Percentiles rank a stretch among this genome's conserved stretches.
Evolutionary conservation across 2,113 vertebrate genomes (phyloP).

Genomic region (Dermatemys mawii): DNA sequence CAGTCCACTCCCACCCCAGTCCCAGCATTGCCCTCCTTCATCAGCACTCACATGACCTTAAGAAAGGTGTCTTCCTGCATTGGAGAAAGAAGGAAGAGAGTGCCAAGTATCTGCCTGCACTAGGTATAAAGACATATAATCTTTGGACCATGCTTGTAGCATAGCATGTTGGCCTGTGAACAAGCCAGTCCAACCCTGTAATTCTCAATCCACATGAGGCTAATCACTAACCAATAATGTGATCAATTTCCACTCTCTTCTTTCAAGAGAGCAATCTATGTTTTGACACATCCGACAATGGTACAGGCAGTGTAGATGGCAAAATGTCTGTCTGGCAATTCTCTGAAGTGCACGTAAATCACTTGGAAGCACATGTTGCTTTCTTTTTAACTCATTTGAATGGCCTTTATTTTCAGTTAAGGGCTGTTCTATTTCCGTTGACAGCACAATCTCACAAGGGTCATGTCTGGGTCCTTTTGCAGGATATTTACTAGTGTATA

Average conservation of each 20-base stretch:
- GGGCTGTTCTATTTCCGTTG: background rate
- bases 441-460: background rate
- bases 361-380: background rate
- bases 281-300: background rate
- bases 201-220: background rate
- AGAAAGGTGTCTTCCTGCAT: background rate
- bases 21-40: fast-evolving
- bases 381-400: background rate
- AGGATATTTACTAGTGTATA: background rate
- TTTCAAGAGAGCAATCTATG: fast-evolving
- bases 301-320: background rate
- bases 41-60: background rate
- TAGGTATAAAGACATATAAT: background rate
- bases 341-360: background rate
- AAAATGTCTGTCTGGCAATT: background rate
- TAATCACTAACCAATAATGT: background rate
- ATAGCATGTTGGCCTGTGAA: background rate
- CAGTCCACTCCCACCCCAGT: background rate
- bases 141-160: background rate
- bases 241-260: background rate
- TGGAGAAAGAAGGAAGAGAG: background rate
- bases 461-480: fast-evolving
- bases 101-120: background rate
- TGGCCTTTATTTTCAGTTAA: conserved; percentile 23
- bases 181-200: background rate